Evolutionary conservation across 1,140 invertebrate species (phyloP).

Genomic region (Drosophila hydei): DNA sequence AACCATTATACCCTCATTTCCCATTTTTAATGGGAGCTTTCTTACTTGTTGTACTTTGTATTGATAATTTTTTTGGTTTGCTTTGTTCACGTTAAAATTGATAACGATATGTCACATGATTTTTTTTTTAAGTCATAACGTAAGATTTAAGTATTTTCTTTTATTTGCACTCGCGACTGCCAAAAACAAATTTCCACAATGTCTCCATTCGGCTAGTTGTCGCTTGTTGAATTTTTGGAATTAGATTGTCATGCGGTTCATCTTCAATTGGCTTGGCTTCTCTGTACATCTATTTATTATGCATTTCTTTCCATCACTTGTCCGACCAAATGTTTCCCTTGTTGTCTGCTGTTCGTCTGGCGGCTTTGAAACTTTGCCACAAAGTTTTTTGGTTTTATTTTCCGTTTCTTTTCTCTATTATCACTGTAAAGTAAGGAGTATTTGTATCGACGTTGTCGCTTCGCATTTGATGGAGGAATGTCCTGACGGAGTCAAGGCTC

Average conservation of each 20-base stretch:
- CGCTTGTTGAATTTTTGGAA: constrained; percentile 44
- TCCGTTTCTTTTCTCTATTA: constrained; percentile 19
- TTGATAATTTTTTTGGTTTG: too few relatives aligned
- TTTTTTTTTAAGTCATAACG: too few relatives aligned
- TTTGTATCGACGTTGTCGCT: constrained; percentile 44
- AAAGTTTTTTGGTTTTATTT: constrained; percentile 2
- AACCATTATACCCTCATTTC: too few relatives aligned
- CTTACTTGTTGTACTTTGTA: too few relatives aligned
- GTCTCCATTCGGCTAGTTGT: constrained; percentile 12
- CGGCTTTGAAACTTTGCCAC: constrained; percentile 52
- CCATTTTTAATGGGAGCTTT: too few relatives aligned
- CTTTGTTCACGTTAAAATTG: too few relatives aligned
- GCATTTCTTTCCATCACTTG: constrained; percentile 50
- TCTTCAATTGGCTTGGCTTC: constrained; percentile 1
- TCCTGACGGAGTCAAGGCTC: constrained; percentile 5
- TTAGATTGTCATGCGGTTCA: constrained; percentile 62
- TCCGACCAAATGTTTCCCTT: constrained; percentile 55
- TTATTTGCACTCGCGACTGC: not conserved
- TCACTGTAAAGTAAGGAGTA: not conserved
- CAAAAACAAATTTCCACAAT: not conserved
- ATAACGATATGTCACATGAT: too few relatives aligned
- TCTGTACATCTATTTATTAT: constrained; percentile 58
- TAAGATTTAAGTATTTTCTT: not conserved
- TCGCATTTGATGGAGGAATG: constrained; percentile 25
- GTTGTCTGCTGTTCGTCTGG: constrained; percentile 51